These are phyloP conservation scores for Cephonodes hylas DNA, from an alignment of 2,888 invertebrate species.

Conservation along the genomic window DNA sequence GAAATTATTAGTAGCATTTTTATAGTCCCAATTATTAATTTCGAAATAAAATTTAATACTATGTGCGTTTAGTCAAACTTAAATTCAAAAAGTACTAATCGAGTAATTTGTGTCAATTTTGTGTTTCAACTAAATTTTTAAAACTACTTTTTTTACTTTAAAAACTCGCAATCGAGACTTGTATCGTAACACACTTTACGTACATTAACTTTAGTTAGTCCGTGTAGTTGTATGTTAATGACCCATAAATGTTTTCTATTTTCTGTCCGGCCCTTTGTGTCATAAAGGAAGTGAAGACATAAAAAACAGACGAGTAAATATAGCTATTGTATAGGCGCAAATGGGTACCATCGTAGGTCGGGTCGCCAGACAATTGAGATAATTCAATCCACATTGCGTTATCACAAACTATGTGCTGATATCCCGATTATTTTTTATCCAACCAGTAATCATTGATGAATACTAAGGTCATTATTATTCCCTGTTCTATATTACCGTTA, in stretches of 20 bases:
- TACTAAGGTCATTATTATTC: neutral
- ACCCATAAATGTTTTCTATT: neutral
- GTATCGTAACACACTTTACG: too few relatives aligned
- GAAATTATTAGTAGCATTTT: too few relatives aligned
- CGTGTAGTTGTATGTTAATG: neutral
- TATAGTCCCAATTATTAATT: too few relatives aligned
- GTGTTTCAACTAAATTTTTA: too few relatives aligned
- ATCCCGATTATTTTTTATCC: slow-evolving; percentile 19
- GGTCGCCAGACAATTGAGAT: slow-evolving; percentile 31
- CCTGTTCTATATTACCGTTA: neutral
- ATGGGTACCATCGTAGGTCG: neutral
- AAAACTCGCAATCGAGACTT: too few relatives aligned
- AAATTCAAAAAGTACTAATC: too few relatives aligned
- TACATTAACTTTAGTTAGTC: neutral
- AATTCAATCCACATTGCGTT: slow-evolving; percentile 33
- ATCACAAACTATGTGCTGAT: slow-evolving; percentile 33
- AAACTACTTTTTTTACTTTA: too few relatives aligned
- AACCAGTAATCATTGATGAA: slow-evolving; percentile 20
- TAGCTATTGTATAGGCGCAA: neutral
- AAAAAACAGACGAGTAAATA: neutral
- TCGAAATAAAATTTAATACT: too few relatives aligned
- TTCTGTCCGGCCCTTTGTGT: neutral
- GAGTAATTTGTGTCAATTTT: too few relatives aligned
- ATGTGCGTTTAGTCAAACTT: too few relatives aligned
- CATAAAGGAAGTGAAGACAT: neutral